Evolutionary conservation across 2,888 invertebrate species (phyloP), one percentile per base, ranked within the genome.

Genomic region (Drosophila stalkeri): DNA sequence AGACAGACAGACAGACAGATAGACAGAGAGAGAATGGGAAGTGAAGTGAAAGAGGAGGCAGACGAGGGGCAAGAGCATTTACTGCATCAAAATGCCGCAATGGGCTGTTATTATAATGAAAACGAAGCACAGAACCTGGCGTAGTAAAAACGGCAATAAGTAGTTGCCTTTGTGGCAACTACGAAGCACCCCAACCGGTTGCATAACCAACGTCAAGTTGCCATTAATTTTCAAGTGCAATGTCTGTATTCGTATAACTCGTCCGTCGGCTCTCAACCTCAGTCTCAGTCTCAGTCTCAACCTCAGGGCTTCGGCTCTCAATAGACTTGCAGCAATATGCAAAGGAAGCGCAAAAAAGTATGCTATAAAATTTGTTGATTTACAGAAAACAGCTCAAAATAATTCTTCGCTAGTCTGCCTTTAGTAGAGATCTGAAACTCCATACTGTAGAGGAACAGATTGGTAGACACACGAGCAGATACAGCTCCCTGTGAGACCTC

Each of bases 51-150:
- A 9, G 12, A 11, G 33, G 46, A n/a, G n/a, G 18, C 16, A 6
- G 39, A 2, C 7, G 39, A 33, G 27, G n/a, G 68, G 3, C 18
- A 31, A 27, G 41, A 43, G 55, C 59, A 76, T 65, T 75, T 75
- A 75, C 78, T 84, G 89, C 89, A 86, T 81, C 80, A 76, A 82
- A 86, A 86, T 86, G 80, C 85, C 85, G 87, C 89, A 86, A 84
- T 70, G 78, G 73, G 49, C 78, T 84, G 87, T 84, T 86, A 89
- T 86, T 86, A 86, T 86, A 85, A 88, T 89, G 76, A 89, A 89
- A 89, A 80, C 80, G 77, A 65, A 76, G 85, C 78, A 70, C 51
- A 51, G 70, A 77, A 77, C 81, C 77, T 81, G 82, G 62, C 57
- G 80, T 82, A 77, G 69, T 56, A 76, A 75, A 78, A 71, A 33